Evolutionary conservation across 1,140 invertebrate species (phyloP).

Genomic region (Lepidostoma basale): DNA sequence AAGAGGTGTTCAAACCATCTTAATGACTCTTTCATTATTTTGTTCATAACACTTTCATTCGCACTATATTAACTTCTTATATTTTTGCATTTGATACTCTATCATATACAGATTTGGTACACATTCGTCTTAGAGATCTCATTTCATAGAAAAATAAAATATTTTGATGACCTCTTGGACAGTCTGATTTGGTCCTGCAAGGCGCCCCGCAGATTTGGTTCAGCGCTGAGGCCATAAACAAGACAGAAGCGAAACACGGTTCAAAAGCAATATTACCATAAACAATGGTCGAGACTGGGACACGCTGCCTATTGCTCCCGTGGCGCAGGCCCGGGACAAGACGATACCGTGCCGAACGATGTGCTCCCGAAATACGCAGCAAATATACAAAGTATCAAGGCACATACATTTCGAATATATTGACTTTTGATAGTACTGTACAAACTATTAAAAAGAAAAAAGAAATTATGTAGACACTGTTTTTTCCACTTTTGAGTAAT

Average conservation of each 20-base stretch:
- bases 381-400: not conserved
- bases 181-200: not conserved
- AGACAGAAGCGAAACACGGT: not conserved
- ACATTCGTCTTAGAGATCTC: not conserved
- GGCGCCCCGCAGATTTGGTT: not conserved
- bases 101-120: not conserved
- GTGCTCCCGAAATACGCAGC: conserved; percentile 1
- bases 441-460: not conserved
- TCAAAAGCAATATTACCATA: conserved; percentile 3
- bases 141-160: not conserved
- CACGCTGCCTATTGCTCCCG: not conserved
- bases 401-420: not conserved
- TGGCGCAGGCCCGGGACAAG: not conserved
- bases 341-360: not conserved
- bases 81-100: not conserved
- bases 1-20: too few species aligned
- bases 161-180: not conserved
- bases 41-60: too few species aligned
- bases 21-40: too few species aligned
- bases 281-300: not conserved
- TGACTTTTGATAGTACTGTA: not conserved
- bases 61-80: not conserved
- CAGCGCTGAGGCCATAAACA: not conserved
- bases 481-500: too few species aligned
- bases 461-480: not conserved